Conservation (phyloP, 2,797 vertebrate species). For the Gambelia wislizenii region DNA sequence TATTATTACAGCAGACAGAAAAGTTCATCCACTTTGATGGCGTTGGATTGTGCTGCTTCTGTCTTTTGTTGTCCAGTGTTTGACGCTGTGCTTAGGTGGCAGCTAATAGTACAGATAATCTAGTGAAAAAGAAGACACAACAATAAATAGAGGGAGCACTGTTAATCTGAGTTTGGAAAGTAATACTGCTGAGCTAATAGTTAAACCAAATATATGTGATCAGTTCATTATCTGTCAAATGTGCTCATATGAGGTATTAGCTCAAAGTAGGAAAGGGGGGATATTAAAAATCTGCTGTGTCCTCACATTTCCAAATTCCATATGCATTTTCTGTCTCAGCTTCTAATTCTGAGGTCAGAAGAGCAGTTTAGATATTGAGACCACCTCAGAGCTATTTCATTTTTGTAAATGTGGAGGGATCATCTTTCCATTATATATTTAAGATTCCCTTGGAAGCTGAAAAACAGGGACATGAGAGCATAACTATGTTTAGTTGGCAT, state of each 20-base stretch:
- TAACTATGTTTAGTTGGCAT: conserved; percentile 17
- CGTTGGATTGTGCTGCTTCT: not conserved
- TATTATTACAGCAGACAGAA: too few species aligned
- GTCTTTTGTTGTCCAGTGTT: not conserved
- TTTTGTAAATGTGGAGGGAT: conserved; percentile 22
- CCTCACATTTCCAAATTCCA: conserved; percentile 18
- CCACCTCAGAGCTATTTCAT: conserved; percentile 32
- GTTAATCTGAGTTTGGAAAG: not conserved
- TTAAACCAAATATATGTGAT: not conserved
- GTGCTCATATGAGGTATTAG: not conserved
- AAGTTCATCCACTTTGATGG: not conserved
- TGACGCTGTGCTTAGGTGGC: not conserved
- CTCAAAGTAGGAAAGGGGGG: not conserved
- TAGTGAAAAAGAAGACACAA: not conserved
- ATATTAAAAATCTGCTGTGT: conserved; percentile 17
- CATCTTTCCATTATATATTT: conserved; percentile 29
- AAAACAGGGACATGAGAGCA: conserved; percentile 5
- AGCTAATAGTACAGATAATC: not conserved
- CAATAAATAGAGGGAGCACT: not conserved
- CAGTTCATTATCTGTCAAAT: not conserved
- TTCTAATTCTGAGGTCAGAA: conserved; percentile 24
- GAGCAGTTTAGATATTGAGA: conserved; percentile 20
- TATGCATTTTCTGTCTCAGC: not conserved
- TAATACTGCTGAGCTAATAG: not conserved
- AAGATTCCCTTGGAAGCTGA: conserved; percentile 18